Conservation (phyloP, 2,113 vertebrate species). For the Jaculus jaculus region DNA sequence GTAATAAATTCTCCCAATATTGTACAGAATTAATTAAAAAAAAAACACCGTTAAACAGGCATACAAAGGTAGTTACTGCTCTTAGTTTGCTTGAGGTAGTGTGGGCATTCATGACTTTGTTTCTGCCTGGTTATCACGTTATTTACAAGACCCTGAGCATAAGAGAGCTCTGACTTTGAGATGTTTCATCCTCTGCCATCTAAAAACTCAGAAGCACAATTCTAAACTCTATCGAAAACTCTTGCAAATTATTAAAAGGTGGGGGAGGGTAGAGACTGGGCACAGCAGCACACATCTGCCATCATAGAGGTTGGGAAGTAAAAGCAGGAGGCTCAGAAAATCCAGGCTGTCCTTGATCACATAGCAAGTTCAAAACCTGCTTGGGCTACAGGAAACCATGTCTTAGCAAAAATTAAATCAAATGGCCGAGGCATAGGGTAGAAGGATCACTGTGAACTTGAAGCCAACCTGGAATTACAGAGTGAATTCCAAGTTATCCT, state of each 20-base stretch:
- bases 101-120: fast-evolving
- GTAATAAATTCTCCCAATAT: background rate
- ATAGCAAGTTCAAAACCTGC: background rate
- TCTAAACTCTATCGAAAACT: background rate
- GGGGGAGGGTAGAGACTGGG: background rate
- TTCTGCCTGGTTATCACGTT: background rate
- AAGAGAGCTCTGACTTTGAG: conserved; percentile 7
- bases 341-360: background rate
- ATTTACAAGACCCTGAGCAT: background rate
- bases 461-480: too few relatives aligned
- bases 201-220: conserved; percentile 29
- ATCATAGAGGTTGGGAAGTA: background rate
- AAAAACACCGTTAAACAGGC: background rate
- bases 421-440: background rate
- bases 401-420: background rate
- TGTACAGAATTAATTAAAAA: conserved; percentile 1
- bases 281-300: too few relatives aligned
- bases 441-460: too few relatives aligned
- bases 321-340: background rate
- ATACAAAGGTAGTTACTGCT: background rate
- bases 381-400: background rate
- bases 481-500: too few relatives aligned
- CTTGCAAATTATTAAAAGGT: background rate
- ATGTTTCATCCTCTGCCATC: conserved; percentile 32
- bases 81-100: background rate